Evolutionary conservation across 1,140 invertebrate species (phyloP).

Genomic region (Drosophila eugracilis): DNA sequence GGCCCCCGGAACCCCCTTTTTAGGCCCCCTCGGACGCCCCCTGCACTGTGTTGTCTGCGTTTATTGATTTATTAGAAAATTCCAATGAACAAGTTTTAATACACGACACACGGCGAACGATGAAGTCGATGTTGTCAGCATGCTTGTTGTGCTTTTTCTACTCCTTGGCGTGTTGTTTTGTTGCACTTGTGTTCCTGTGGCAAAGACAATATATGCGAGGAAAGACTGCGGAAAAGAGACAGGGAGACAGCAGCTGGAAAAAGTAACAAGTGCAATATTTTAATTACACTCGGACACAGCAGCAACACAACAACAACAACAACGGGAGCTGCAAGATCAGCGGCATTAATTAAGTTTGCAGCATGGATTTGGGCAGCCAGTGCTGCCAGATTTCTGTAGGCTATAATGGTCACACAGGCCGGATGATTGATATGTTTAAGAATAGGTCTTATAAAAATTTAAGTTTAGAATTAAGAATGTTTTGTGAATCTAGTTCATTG

Average conservation of each 20-base stretch:
- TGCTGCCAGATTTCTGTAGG: slow-evolving; percentile 46
- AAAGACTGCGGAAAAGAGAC: slow-evolving; percentile 20
- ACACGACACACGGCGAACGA: slow-evolving; percentile 68
- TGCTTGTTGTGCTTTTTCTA: slow-evolving; percentile 52
- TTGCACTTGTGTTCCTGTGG: slow-evolving; percentile 23
- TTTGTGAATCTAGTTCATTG: too few relatives aligned
- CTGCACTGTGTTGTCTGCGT: slow-evolving; percentile 76
- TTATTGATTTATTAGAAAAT: slow-evolving; percentile 84
- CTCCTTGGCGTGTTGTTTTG: slow-evolving; percentile 28
- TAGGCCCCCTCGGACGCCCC: slow-evolving; percentile 15
- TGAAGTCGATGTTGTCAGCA: slow-evolving; percentile 51
- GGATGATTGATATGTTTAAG: slow-evolving; percentile 44
- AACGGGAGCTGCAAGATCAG: slow-evolving; percentile 47
- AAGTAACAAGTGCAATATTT: slow-evolving; percentile 84
- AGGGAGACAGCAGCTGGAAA: slow-evolving; percentile 24
- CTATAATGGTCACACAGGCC: slow-evolving; percentile 21
- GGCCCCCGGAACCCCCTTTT: slow-evolving; percentile 5
- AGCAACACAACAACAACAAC: slow-evolving; percentile 26
- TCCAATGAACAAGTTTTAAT: slow-evolving; percentile 84
- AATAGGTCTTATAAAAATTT: not conserved
- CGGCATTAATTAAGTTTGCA: slow-evolving; percentile 41
- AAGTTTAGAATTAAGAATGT: too few relatives aligned
- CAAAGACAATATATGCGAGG: slow-evolving; percentile 27
- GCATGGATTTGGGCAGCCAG: slow-evolving; percentile 42
- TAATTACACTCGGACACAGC: slow-evolving; percentile 75